Conservation (phyloP, 2,888 invertebrate genomes). For the Antitype chi region DNA sequence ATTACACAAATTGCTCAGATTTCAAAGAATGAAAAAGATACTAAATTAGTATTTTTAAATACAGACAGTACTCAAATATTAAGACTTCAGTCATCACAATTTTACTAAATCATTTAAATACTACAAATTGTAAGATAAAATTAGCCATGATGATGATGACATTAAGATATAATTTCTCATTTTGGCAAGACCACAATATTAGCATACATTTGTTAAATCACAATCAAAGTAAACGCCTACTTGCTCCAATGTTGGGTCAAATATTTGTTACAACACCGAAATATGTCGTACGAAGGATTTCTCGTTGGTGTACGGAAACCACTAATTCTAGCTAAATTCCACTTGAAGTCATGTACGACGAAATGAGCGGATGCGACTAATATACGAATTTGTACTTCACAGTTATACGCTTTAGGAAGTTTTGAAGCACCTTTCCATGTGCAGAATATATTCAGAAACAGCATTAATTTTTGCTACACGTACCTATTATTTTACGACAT, state of each 20-base stretch:
- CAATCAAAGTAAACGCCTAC: slow-evolving; percentile 54
- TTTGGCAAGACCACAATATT: slow-evolving; percentile 60
- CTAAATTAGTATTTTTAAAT: background rate
- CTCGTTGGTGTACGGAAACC: slow-evolving; percentile 37
- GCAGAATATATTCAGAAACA: background rate
- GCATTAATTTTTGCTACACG: background rate
- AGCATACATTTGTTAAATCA: slow-evolving; percentile 42
- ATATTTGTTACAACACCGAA: slow-evolving; percentile 25
- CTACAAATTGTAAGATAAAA: slow-evolving; percentile 23
- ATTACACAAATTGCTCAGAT: slow-evolving; percentile 9
- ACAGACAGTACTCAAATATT: background rate
- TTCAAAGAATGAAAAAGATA: slow-evolving; percentile 12
- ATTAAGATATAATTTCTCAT: slow-evolving; percentile 40
- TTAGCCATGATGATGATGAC: slow-evolving; percentile 48
- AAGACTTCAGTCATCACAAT: background rate
- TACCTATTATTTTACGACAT: background rate
- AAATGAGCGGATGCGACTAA: slow-evolving; percentile 52
- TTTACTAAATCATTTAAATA: slow-evolving; percentile 39
- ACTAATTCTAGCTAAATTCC: slow-evolving; percentile 48
- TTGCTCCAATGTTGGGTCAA: slow-evolving; percentile 36
- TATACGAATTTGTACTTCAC: slow-evolving; percentile 38
- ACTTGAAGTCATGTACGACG: slow-evolving; percentile 33
- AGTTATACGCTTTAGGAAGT: slow-evolving; percentile 18
- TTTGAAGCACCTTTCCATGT: slow-evolving; percentile 18
- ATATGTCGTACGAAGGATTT: slow-evolving; percentile 18